Conservation (phyloP, 2,797 vertebrate genomes). For the Crocidura indochinensis region DNA sequence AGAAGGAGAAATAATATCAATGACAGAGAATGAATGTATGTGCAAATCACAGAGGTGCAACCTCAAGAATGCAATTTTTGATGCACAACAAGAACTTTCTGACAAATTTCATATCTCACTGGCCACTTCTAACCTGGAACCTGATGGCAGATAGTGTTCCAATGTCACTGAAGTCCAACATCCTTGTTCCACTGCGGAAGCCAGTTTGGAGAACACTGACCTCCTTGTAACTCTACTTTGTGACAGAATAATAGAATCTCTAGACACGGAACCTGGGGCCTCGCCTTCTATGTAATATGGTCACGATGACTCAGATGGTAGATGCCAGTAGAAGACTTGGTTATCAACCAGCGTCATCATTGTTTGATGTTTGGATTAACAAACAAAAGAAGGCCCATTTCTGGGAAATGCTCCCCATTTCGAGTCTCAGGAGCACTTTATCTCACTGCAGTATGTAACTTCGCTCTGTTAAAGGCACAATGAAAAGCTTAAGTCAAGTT, state of each 20-base stretch:
- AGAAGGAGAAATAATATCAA: conserved; percentile 64
- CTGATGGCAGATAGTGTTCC: not conserved
- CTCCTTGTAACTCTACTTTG: not conserved
- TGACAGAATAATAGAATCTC: not conserved
- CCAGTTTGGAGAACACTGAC: not conserved
- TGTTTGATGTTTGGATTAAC: not conserved
- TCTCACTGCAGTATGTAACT: not conserved
- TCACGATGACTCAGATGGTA: not conserved
- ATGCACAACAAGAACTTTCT: not conserved
- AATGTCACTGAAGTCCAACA: conserved; percentile 3
- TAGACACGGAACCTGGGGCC: not conserved
- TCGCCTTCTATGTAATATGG: not conserved
- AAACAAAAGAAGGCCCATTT: not conserved
- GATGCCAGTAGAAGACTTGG: not conserved
- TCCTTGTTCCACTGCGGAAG: not conserved
- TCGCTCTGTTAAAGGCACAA: conserved; percentile 27
- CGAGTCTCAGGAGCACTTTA: not conserved
- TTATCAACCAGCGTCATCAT: not conserved
- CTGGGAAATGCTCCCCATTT: not conserved
- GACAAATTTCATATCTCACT: not conserved
- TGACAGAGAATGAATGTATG: conserved; percentile 51
- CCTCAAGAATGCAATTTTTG: not conserved
- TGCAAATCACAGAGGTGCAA: conserved; percentile 63
- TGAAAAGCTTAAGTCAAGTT: not conserved
- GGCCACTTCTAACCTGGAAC: conserved; percentile 14